Evolutionary conservation across 2,113 vertebrate genomes (phyloP), one percentile per base, ranked within the genome.

Genomic region (Heterocephalus glaber): DNA sequence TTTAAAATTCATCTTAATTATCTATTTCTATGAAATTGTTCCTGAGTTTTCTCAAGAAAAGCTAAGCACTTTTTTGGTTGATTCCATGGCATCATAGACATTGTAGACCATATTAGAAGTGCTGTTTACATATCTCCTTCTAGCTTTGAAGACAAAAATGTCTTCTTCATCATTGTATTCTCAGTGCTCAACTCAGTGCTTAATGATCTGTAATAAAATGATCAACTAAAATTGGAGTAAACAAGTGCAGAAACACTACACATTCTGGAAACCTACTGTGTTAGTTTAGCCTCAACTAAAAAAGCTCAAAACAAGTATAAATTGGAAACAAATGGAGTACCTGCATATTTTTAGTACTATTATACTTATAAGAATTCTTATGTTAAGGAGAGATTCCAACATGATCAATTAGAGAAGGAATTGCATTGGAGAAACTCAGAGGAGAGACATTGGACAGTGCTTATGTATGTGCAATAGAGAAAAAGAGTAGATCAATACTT

Each of bases 1-100:
- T 82, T 93, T 33, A 61, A 77, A 91, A 44, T 87, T 90, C 61
- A 77, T 56, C 24, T 68, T 63, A 65, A 84, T 84, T 44, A 30
- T 94, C 52, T 93, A 26, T 24, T 70, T 70, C 28, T 80, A 63
- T 85, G 80, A 80, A 58, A n/a, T 58, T n/a, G 77, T 84, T 26
- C 52, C 38, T 84, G 47, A 65, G 91, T 83, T 84, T 93, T 87
- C 56, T 81, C n/a, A 90, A 82, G 35, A 66, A 92, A 86, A 95
- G 4, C 70, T 41, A 41, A 80, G 17, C 65, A 30, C 1, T 88
- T 20, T 86, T 24, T 89, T 41, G 8, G 13, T 79, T 92, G 56
- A 83, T 26, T 58, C 8, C 33, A 70, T 7, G 38, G 8, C 22
- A 56, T 60, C 24, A 5, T 14, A 66, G 58, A 41, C 24, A 49